A percentile compares a stretch with the other conserved stretches of the same genome.
Conservation (phyloP, 2,113 vertebrate species). For the Hemiprocne comata region DNA sequence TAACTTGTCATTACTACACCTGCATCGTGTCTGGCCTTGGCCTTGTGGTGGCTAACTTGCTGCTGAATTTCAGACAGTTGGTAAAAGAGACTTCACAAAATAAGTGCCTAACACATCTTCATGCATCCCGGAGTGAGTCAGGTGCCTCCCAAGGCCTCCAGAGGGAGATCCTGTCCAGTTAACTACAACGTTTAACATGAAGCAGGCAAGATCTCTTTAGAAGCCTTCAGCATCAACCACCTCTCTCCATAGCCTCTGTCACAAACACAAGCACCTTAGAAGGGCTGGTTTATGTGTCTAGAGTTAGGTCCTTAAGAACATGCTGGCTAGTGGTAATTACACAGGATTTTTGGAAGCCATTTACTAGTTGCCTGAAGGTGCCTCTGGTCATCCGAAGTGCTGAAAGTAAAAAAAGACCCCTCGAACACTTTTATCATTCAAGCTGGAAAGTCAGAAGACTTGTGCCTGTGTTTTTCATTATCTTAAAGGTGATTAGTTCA, state of each 20-base stretch:
- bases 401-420: neutral
- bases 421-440: neutral
- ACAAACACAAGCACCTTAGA: neutral
- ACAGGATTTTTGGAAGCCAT: neutral
- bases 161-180: slow-evolving; percentile 35
- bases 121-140: neutral
- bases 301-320: neutral
- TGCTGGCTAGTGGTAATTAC: neutral
- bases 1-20: neutral
- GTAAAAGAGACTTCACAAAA: neutral
- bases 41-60: neutral
- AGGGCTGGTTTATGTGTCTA: neutral
- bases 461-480: neutral
- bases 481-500: neutral
- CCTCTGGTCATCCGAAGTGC: neutral
- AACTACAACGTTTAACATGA: neutral
- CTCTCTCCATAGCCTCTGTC: neutral
- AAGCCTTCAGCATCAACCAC: neutral
- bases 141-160: slow-evolving; percentile 3
- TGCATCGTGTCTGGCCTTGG: neutral
- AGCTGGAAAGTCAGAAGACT: neutral
- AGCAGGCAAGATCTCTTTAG: neutral
- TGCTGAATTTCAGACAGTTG: neutral
- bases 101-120: neutral
- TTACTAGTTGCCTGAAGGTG: neutral